Evolutionary conservation across 2,797 vertebrate species (phyloP).

Genomic region (Eremophila alpestris): DNA sequence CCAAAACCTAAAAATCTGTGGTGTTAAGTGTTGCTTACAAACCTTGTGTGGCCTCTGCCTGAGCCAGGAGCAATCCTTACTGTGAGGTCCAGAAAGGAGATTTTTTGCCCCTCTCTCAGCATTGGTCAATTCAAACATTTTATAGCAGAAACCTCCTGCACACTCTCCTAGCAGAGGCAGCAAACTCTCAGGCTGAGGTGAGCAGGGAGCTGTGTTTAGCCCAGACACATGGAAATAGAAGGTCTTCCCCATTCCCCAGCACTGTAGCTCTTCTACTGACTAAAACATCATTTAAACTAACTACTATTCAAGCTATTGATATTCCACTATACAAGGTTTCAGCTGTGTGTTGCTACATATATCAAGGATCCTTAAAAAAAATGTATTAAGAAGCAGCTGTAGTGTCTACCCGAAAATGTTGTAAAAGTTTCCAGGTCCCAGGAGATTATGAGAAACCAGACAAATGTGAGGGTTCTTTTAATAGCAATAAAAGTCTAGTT

Average conservation of each 20-base stretch:
- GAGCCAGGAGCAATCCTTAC: not conserved
- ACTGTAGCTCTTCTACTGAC: not conserved
- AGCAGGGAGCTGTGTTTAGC: not conserved
- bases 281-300: not conserved
- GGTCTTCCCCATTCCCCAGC: not conserved
- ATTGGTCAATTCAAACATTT: not conserved
- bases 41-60: not conserved
- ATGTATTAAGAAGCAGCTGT: not conserved
- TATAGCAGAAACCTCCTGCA: not conserved
- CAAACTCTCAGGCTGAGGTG: not conserved
- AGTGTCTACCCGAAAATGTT: not conserved
- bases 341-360: not conserved
- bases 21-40: not conserved
- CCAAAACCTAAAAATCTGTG: not conserved
- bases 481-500: not conserved
- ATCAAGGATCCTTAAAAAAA: not conserved
- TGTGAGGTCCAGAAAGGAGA: not conserved
- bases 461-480: not conserved
- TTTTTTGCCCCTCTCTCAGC: not conserved
- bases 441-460: not conserved
- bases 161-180: accelerated
- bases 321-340: not conserved
- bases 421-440: not conserved
- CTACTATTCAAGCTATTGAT: not conserved
- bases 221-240: not conserved